Evolutionary conservation across 2,888 invertebrate genomes (phyloP).

Genomic region (Coecobrya sp.): DNA sequence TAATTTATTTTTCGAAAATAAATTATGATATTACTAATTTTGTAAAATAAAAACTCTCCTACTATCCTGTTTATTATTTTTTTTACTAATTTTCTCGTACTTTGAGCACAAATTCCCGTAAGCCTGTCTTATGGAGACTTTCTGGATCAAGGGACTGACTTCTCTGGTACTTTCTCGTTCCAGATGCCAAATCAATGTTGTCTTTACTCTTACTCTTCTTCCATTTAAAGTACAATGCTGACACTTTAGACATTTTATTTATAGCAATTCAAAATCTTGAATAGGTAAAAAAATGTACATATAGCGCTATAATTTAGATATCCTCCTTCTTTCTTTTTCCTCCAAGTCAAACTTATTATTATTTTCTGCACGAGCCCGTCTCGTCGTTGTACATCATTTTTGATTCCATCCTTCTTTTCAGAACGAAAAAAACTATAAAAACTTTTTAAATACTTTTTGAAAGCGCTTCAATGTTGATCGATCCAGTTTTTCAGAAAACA

Average conservation of each 20-base stretch:
- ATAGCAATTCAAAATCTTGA: constrained; percentile 43
- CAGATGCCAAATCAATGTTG: constrained; percentile 82
- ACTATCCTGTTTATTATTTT: constrained; percentile 3
- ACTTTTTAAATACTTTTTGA: constrained; percentile 42
- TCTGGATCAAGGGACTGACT: constrained; percentile 93
- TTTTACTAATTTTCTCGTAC: constrained; percentile 75
- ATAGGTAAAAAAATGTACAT: neutral
- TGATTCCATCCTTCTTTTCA: neutral
- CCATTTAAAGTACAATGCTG: constrained; percentile 91
- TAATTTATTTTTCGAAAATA: constrained; percentile 23
- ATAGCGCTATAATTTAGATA: constrained; percentile 3
- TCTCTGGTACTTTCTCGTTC: constrained; percentile 88
- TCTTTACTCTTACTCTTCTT: constrained; percentile 89
- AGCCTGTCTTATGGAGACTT: constrained; percentile 91
- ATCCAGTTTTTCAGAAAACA: constrained; percentile 52
- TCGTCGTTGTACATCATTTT: constrained; percentile 25
- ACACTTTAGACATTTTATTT: constrained; percentile 88
- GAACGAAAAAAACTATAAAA: constrained; percentile 25
- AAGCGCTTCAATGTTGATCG: constrained; percentile 65
- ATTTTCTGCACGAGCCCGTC: constrained; percentile 47
- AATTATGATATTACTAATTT: constrained; percentile 5
- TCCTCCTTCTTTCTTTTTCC: neutral
- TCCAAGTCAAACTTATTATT: constrained; percentile 23
- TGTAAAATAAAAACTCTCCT: constrained; percentile 14
- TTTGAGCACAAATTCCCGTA: constrained; percentile 90